Evolutionary conservation across 1,140 invertebrate genomes (phyloP).

Genomic region (Drosophila nasuta): DNA sequence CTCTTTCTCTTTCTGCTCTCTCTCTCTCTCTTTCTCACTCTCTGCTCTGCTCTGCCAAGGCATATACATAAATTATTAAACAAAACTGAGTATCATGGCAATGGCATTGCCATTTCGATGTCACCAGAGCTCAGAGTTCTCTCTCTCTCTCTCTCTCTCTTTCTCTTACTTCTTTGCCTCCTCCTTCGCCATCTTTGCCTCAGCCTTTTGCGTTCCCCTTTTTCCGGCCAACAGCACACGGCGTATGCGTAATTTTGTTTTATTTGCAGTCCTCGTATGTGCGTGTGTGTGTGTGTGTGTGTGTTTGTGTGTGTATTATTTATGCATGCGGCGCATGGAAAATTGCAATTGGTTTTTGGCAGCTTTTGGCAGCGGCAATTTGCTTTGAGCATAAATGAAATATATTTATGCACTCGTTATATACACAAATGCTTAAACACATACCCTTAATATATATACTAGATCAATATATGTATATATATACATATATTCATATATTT

Average conservation of each 20-base stretch:
- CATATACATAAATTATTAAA: constrained; percentile 78
- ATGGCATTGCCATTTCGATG: constrained; percentile 73
- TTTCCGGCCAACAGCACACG: constrained; percentile 51
- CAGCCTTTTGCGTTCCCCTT: constrained; percentile 6
- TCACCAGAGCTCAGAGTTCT: constrained; percentile 58
- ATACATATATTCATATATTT: constrained; percentile 14
- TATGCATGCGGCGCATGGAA: constrained; percentile 78
- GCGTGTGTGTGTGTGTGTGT: constrained; percentile 7
- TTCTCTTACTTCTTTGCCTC: not conserved
- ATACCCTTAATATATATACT: not conserved
- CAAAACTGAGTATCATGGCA: constrained; percentile 78
- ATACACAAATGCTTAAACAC: constrained; percentile 13
- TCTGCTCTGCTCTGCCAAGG: constrained; percentile 62
- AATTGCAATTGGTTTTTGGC: constrained; percentile 79
- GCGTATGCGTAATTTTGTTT: constrained; percentile 58
- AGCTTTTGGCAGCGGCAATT: constrained; percentile 55
- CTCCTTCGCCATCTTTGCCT: not conserved
- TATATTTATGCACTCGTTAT: constrained; percentile 45
- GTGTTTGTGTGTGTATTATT: constrained; percentile 60
- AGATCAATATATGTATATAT: constrained; percentile 2
- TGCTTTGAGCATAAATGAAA: constrained; percentile 62
- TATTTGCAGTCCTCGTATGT: constrained; percentile 24
- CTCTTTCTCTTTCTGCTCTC: no score
- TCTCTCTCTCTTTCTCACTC: no score
- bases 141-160: not conserved